Conservation (phyloP, 2,797 vertebrate genomes). For the Cuculus canorus region DNA sequence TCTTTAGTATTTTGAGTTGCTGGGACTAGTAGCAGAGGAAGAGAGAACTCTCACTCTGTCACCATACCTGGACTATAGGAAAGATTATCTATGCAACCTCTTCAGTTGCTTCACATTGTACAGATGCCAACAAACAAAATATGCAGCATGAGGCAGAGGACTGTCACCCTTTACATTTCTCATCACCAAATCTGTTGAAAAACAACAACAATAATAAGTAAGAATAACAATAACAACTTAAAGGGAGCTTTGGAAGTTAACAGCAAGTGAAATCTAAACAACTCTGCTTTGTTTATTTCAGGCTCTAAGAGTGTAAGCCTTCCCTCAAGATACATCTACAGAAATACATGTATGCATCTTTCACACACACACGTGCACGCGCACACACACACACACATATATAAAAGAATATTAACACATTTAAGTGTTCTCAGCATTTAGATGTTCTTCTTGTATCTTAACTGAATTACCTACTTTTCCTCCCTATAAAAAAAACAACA, state of each 20-base stretch:
- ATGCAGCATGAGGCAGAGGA: conserved; percentile 17
- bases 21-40: neutral
- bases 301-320: neutral
- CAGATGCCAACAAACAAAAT: neutral
- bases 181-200: neutral
- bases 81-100: neutral
- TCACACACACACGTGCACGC: neutral
- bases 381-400: neutral
- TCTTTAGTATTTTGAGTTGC: neutral
- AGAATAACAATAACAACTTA: neutral
- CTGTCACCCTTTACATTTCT: neutral
- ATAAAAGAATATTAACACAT: neutral
- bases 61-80: neutral
- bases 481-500: neutral
- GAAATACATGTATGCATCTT: neutral
- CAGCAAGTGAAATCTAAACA: neutral
- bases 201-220: neutral
- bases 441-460: neutral
- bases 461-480: neutral
- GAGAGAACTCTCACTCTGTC: neutral
- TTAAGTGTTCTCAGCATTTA: neutral
- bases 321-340: neutral
- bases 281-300: neutral
- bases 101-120: neutral
- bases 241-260: neutral